Evolutionary conservation across 2,113 vertebrate genomes (phyloP), one percentile per base, ranked within the genome.

Genomic region (Trogon melanurus): DNA sequence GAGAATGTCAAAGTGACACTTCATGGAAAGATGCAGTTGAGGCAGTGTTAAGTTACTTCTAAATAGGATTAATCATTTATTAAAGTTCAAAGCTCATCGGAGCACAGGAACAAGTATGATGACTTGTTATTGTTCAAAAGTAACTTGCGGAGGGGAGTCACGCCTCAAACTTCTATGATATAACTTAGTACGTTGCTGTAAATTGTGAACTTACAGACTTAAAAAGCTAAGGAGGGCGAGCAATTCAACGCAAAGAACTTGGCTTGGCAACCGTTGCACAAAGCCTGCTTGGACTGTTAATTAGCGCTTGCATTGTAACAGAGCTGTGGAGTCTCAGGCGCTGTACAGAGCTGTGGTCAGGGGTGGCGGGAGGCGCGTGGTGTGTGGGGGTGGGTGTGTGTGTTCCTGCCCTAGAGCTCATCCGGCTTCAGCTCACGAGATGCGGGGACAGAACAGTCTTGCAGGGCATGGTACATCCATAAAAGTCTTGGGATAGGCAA

Each of bases 41-140:
- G 58, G 78, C 67, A 90, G 69, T 51, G 48, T 69, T 95, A 91
- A 94, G 73, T 94, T 88, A 82, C 79, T 95, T 82, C 76, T 89
- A 86, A 95, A 90, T 79, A 70, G 70, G 82, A 83, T 92, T 91
- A 91, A 95, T 92, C 70, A 93, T 97, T 96, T 95, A 84, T 93
- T 95, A 58, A 91, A 94, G 48, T 92, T 86, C 88, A 87, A 79
- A 88, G 64, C 92, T 89, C 36, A 50, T 89, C 60, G 74, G 67
- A 84, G 66, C 36, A 47, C 20, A 79, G 41, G 41, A 75, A 36
- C 69, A 79, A 84, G 76, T 65, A 94, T 30, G 88, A 81, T 79
- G 83, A 47, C 65, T 84, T 89, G 25, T 32, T 94, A 45, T 72
- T 92, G 69, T 82, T 86, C 50, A 61, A 44, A 93, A 94, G n/a